Evolutionary conservation across 30 jellyfish, hydroid and myxozoan species (phyloP).

Genomic region (Hydractinia echinata): DNA sequence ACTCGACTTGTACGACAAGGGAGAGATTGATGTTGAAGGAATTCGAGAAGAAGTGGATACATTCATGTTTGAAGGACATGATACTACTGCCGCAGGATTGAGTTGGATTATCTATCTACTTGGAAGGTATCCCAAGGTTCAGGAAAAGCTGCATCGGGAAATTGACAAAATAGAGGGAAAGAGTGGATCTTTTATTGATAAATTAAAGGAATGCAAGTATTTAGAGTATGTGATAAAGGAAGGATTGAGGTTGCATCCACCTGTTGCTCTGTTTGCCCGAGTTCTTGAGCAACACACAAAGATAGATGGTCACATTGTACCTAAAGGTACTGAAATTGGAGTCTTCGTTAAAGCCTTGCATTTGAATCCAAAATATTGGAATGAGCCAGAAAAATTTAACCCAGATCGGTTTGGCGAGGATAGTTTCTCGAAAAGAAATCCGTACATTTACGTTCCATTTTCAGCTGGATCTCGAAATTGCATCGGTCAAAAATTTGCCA

Average conservation of each 20-base stretch:
- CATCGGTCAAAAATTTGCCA: slow-evolving; percentile 78
- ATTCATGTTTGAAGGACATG: slow-evolving; percentile 98
- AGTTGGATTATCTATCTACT: slow-evolving; percentile 62
- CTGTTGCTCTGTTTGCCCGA: slow-evolving; percentile 60
- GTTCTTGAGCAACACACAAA: slow-evolving; percentile 40
- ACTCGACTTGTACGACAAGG: slow-evolving; percentile 55
- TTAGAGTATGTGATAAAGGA: slow-evolving; percentile 67
- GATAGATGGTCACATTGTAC: slow-evolving; percentile 46
- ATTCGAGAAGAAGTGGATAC: slow-evolving; percentile 91
- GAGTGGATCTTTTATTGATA: slow-evolving; percentile 24
- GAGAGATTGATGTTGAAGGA: slow-evolving; percentile 84
- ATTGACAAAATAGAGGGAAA: slow-evolving; percentile 44
- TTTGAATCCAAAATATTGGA: slow-evolving; percentile 69
- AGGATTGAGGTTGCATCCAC: slow-evolving; percentile 57
- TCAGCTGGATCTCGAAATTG: slow-evolving; percentile 94
- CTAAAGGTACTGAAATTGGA: slow-evolving; percentile 65
- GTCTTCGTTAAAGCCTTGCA: slow-evolving; percentile 53
- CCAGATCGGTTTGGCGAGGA: slow-evolving; percentile 86
- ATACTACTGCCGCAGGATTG: slow-evolving; percentile 87
- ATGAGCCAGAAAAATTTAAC: slow-evolving; percentile 50
- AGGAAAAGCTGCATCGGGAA: slow-evolving; percentile 62
- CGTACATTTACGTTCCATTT: slow-evolving; percentile 58
- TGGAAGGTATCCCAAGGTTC: slow-evolving; percentile 62
- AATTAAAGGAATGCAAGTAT: slow-evolving; percentile 18
- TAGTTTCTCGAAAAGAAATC: slow-evolving; percentile 28